These are phyloP conservation scores for Triops cancriformis DNA, from an alignment of 1,140 invertebrate genomes.

Conservation along the genomic window DNA sequence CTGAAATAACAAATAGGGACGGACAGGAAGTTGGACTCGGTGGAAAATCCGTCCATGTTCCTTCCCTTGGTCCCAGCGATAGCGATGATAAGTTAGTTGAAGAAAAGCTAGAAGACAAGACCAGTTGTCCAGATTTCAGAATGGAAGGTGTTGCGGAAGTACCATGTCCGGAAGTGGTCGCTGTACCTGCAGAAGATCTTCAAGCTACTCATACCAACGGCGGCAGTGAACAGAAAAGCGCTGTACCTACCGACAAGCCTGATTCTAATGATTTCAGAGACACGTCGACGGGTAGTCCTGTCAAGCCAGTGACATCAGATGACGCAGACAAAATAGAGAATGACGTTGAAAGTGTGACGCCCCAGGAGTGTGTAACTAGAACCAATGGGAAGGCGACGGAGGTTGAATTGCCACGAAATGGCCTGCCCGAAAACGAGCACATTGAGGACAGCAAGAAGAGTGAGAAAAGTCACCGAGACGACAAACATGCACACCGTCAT, in stretches of 20 bases:
- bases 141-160: background rate
- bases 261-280: too few relatives aligned
- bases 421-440: background rate
- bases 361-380: background rate
- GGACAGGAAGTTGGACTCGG: background rate
- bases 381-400: background rate
- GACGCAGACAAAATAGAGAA: too few relatives aligned
- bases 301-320: too few relatives aligned
- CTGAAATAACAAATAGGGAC: background rate
- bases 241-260: too few relatives aligned
- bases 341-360: too few relatives aligned
- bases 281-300: too few relatives aligned
- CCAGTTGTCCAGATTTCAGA: background rate
- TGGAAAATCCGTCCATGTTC: background rate
- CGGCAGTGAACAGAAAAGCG: too few relatives aligned
- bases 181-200: too few relatives aligned
- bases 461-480: constrained; percentile 7
- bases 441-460: constrained; percentile 15
- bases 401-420: too few relatives aligned
- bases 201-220: too few relatives aligned
- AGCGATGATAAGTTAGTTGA: too few relatives aligned
- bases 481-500: background rate
- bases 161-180: background rate
- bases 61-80: background rate
- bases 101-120: too few relatives aligned